phyloP scores from a whole-genome alignment of 2,797 vertebrate species.

The Malacoraja senta region DNA sequence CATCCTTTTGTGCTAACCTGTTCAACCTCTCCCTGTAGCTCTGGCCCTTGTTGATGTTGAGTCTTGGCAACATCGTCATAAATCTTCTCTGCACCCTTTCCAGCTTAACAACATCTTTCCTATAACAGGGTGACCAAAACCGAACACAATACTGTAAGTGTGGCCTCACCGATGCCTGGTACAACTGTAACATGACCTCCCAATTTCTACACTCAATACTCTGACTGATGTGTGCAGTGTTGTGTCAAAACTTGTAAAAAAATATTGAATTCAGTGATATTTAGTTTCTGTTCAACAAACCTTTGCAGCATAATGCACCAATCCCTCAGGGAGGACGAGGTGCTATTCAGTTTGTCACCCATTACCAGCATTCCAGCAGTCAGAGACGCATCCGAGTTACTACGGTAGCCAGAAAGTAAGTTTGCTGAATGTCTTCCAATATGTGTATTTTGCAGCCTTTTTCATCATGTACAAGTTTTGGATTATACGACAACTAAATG shows the following conservation, averaged over 20 bases:
- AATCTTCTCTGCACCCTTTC: too few relatives aligned
- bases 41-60: too few relatives aligned
- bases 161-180: too few relatives aligned
- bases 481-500: neutral
- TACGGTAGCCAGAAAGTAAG: constrained; percentile 91
- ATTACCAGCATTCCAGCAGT: constrained; percentile 87
- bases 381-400: constrained; percentile 86
- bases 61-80: too few relatives aligned
- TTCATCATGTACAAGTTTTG: neutral
- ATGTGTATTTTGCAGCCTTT: neutral
- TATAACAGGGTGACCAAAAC: too few relatives aligned
- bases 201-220: too few relatives aligned
- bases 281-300: neutral
- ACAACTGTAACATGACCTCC: too few relatives aligned
- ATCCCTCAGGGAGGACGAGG: constrained; percentile 88
- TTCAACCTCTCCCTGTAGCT: too few relatives aligned
- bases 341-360: constrained; percentile 87
- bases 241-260: neutral
- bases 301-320: constrained; percentile 80
- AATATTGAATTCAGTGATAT: neutral
- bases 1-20: too few relatives aligned
- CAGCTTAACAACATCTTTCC: too few relatives aligned
- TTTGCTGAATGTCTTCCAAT: constrained; percentile 8
- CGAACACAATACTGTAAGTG: too few relatives aligned
- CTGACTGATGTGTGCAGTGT: neutral